Evolutionary conservation across 2,888 invertebrate genomes (phyloP), one percentile per base, ranked within the genome.

Genomic region (Drosophila longiperda): DNA sequence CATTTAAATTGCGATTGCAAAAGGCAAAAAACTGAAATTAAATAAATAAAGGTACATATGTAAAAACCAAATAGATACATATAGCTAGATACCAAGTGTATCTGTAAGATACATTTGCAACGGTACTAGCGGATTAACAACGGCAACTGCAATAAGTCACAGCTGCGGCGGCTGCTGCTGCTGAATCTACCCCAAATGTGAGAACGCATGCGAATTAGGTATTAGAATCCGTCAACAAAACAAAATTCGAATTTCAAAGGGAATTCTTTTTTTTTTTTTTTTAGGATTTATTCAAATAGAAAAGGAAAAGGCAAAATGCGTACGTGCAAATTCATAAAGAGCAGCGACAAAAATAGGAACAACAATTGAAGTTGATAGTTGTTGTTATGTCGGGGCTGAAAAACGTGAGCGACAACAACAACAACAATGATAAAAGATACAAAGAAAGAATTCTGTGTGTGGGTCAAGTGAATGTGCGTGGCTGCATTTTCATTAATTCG

Each of bases 1-100:
- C 88, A 91, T 84, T 86, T 83, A 82, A 90, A 82, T 91, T 91
- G 89, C 83, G 87, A 80, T 89, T 80, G 81, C 80, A 65, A 68
- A 73, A 71, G 69, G 23, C 34, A 36, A 36, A 38, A 45, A 57
- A 32, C n/a, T 26, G n/a, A 26, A 34, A 3, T 2, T 17, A 33
- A 34, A 15, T 42, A 60, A 53, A 50, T 48, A 57, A 71, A 4
- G 23, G 45, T 45, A 71, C 53, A 34, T 15, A 33, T 60, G 38
- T 65, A 23, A 50, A 49, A 52, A 20, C 7, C 17, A 58, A 32
- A 66, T 9, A 38, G 23, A 55, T 40, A 23, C 23, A 8, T 12
- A 26, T 42, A 20, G 38, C 15, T 40, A 70, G 32, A 64, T 61
- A 68, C 23, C 52, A 59, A 40, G 52, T 20, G 40, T 59, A 66